Evolutionary conservation across 53 echinoderm and acorn worm genomes (phyloP).

Genomic region (Temnopleurus reevesii): DNA sequence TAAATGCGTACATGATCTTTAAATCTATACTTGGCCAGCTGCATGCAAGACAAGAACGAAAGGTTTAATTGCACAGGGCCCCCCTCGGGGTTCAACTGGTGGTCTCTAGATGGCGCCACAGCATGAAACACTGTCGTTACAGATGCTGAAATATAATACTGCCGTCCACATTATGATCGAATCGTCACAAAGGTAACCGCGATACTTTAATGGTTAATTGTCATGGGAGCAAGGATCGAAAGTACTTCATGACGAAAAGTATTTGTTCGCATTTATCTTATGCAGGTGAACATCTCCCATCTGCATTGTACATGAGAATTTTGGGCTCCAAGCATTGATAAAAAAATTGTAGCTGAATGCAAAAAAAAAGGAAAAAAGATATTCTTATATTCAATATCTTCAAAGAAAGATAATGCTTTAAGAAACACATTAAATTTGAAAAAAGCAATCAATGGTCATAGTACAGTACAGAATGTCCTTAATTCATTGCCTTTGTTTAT

Average conservation of each 20-base stretch:
- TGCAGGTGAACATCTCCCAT: background rate
- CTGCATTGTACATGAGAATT: background rate
- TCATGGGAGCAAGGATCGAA: background rate
- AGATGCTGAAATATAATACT: background rate
- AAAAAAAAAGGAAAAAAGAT: too few relatives aligned
- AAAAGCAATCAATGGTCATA: too few relatives aligned
- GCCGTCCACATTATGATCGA: background rate
- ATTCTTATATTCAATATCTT: too few relatives aligned
- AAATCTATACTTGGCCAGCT: background rate
- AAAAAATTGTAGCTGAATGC: too few relatives aligned
- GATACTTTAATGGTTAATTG: too few relatives aligned
- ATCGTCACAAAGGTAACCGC: background rate
- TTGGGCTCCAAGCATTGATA: background rate
- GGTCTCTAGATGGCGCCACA: conserved; percentile 1
- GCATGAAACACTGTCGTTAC: background rate
- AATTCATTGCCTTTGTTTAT: too few relatives aligned
- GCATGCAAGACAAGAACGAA: background rate
- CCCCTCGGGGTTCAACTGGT: background rate
- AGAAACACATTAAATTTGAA: too few relatives aligned
- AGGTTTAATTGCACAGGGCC: background rate
- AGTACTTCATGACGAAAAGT: background rate
- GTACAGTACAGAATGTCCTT: too few relatives aligned
- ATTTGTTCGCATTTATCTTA: background rate
- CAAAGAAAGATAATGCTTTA: too few relatives aligned
- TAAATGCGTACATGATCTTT: background rate